These are phyloP conservation scores for Acheta domesticus DNA, from an alignment of 2,888 invertebrate genomes.

Conservation along the genomic window DNA sequence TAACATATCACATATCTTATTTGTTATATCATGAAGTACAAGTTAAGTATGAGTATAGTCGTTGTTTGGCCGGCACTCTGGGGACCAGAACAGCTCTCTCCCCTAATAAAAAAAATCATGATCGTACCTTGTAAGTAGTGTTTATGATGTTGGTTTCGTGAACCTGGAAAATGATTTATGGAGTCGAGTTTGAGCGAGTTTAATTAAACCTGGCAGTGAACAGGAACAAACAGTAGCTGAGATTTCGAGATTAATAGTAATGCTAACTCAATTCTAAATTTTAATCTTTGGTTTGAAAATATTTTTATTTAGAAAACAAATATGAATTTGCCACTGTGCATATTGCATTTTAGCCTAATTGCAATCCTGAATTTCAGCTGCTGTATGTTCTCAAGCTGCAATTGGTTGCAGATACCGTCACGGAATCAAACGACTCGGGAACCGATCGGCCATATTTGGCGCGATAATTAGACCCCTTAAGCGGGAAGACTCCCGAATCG, in stretches of 20 bases:
- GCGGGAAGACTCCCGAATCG: neutral
- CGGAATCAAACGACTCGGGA: neutral
- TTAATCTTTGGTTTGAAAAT: constrained; percentile 11
- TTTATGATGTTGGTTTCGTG: no score
- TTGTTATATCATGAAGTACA: constrained; percentile 2
- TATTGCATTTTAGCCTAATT: neutral
- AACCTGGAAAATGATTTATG: no score
- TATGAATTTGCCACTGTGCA: neutral
- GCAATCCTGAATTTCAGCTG: neutral
- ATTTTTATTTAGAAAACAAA: neutral
- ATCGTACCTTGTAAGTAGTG: no score
- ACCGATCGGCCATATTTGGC: neutral
- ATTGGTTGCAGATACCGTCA: neutral
- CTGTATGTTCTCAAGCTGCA: neutral
- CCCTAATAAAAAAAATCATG: neutral
- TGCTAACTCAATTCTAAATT: neutral
- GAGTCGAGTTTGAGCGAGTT: no score
- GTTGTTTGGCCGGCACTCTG: constrained; percentile 9
- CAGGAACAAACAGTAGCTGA: no score
- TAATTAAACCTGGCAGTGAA: no score
- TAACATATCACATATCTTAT: constrained; percentile 10
- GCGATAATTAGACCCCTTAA: neutral
- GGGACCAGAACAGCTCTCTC: neutral
- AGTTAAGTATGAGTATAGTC: constrained; percentile 5
- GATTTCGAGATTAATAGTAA: no score